These are phyloP conservation scores for Gymnocypris eckloni DNA, from an alignment of 2,797 vertebrate genomes.

Conservation along the genomic window DNA sequence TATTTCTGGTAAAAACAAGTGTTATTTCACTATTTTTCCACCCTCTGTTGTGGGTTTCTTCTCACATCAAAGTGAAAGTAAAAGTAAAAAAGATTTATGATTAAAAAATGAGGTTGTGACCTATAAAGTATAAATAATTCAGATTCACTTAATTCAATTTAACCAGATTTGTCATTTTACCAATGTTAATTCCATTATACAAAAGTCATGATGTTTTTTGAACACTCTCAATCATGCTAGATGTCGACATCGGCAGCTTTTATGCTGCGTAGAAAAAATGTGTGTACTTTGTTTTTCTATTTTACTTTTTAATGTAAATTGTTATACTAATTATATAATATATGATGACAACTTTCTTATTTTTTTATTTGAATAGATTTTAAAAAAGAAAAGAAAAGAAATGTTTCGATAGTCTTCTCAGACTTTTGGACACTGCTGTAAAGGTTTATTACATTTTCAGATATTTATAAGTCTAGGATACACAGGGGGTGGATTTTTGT, in stretches of 20 bases:
- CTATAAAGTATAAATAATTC: neutral
- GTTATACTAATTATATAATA: neutral
- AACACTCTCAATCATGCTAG: neutral
- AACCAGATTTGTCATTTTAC: neutral
- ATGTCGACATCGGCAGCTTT: neutral
- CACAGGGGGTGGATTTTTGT: neutral
- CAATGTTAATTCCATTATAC: neutral
- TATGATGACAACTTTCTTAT: neutral
- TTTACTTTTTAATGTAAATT: neutral
- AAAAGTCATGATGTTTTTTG: neutral
- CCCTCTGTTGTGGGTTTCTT: neutral
- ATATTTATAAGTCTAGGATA: conserved; percentile 4
- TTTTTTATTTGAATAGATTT: neutral
- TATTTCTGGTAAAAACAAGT: neutral
- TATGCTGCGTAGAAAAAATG: neutral
- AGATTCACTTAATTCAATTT: neutral
- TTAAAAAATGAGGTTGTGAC: neutral
- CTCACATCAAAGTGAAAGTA: neutral
- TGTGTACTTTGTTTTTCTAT: neutral
- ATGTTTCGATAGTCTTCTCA: neutral
- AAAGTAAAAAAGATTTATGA: neutral
- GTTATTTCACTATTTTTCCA: neutral
- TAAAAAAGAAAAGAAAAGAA: neutral
- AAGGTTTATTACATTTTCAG: too few relatives aligned
- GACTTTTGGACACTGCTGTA: neutral